Evolutionary conservation across 2,797 vertebrate species (phyloP), one percentile per base, ranked within the genome.

Genomic region (Anguilla megastoma): DNA sequence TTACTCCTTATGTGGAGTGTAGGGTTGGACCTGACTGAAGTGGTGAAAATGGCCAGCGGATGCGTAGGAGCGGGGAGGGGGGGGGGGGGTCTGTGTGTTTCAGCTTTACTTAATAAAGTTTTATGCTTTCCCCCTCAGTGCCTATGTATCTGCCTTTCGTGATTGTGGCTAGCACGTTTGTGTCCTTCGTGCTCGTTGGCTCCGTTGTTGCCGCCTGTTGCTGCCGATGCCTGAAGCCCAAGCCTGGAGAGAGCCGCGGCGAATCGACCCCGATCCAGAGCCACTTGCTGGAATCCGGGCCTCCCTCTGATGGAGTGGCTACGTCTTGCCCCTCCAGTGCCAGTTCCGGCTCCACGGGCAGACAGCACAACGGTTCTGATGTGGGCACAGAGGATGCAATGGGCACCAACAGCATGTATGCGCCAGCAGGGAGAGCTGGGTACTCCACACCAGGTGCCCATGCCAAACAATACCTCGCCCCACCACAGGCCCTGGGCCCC

Each of bases 101-200:
- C 79, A 24, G 45, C 41, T 82, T 82, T n/a, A 21, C 18, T 21
- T 41, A 76, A 45, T 82, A n/a, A 82, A n/a, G 21, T 82, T 48
- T 45, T 50, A 9, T 82, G 41, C 45, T 82, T 50, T 48, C 45
- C 79, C 24, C 66, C 86, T 0, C 90, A 95, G 95, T 95, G 89
- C 95, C 95, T 0, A 91, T 91, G 0, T 96, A 95, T 86, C 88
- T 95, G 50, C 95, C 95, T 0, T 95, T 96, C 90, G 92, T 96
- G 27, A 94, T 95, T 0, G 93, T 95, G 30, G 91, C 92, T 4
- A 92, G 93, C 0, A 14, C 93, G 0, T 95, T 95, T 30, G 90
- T 95, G 87, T 93, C 91, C 0, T 95, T 95, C 30, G 83, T 95
- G 0, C 79, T 92, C 12, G 86, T 93, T 0, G 93, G 95, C 6